phyloP scores from a whole-genome alignment of 2,113 vertebrate species.

The Apteryx owenii region DNA sequence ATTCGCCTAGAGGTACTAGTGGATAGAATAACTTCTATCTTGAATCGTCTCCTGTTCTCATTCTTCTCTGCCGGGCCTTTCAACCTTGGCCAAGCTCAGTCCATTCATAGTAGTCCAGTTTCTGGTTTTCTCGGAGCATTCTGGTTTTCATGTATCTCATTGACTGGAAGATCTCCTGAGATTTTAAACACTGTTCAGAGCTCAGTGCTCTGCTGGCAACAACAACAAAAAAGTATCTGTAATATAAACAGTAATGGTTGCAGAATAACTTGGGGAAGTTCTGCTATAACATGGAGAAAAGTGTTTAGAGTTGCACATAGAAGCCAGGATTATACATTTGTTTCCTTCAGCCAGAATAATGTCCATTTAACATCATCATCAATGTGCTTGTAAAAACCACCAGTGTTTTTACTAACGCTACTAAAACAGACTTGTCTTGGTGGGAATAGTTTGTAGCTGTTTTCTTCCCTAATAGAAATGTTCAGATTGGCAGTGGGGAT shows the following conservation, averaged over 20 bases:
- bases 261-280: background rate
- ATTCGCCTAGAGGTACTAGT: background rate
- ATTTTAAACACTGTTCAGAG: background rate
- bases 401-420: background rate
- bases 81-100: background rate
- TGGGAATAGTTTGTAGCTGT: background rate
- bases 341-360: background rate
- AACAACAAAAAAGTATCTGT: background rate
- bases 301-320: background rate
- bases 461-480: background rate
- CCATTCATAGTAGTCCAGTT: background rate
- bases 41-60: background rate
- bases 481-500: background rate
- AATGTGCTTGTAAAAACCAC: background rate
- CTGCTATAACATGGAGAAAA: background rate
- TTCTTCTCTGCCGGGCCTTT: background rate
- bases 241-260: background rate
- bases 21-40: background rate
- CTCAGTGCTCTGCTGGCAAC: background rate
- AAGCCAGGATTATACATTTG: background rate
- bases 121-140: background rate
- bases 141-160: background rate
- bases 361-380: background rate
- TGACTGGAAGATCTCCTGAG: background rate
- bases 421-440: background rate